A percentile compares a stretch with the other conserved stretches of the same genome.
Evolutionary conservation across 2,888 invertebrate species (phyloP).

Genomic region (Gymnosoma rotundatum): DNA sequence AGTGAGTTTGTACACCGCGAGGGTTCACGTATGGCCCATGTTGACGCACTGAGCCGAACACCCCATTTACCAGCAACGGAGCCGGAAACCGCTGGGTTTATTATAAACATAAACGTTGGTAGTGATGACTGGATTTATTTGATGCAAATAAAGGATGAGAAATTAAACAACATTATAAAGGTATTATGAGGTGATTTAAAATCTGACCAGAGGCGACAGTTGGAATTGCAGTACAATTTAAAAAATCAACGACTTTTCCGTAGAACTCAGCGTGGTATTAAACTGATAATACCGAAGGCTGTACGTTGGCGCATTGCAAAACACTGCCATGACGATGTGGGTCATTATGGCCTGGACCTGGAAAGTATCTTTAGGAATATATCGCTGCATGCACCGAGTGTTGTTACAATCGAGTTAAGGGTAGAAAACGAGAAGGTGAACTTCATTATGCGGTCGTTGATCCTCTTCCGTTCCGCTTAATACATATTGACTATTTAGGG

Average conservation of each 20-base stretch:
- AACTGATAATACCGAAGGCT: background rate
- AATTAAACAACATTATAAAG: background rate
- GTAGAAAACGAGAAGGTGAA: background rate
- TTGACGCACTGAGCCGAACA: conserved; percentile 51
- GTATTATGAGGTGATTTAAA: background rate
- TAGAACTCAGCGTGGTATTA: background rate
- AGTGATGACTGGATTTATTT: background rate
- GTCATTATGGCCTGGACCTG: background rate
- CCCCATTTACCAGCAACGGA: conserved; percentile 10
- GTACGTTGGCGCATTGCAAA: background rate
- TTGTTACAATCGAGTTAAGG: background rate
- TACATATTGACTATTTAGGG: background rate
- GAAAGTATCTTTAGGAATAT: too few species aligned
- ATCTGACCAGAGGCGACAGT: background rate
- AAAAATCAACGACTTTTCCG: background rate
- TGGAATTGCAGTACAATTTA: background rate
- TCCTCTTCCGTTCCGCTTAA: too few species aligned
- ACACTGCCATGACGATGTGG: background rate
- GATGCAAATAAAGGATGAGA: background rate
- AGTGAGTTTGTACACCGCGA: background rate
- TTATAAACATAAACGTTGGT: background rate
- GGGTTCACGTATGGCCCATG: background rate
- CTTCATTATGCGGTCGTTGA: too few species aligned
- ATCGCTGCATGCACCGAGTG: too few species aligned
- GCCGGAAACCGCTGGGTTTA: conserved; percentile 22